Evolutionary conservation across 2,888 invertebrate species (phyloP).

Genomic region (Aethes cnicana): DNA sequence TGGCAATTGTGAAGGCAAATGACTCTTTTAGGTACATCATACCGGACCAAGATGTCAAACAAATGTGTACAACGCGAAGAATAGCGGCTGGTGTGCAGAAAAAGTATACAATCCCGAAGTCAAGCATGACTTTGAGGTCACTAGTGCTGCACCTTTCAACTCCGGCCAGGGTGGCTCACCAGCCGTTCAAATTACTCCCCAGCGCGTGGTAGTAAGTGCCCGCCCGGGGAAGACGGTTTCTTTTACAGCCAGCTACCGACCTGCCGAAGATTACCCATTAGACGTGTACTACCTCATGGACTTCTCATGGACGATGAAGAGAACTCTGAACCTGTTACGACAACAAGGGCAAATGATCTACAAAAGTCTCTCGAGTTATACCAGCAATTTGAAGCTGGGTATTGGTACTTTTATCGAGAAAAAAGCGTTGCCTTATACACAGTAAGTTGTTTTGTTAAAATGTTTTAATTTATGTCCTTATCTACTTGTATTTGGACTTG

Average conservation of each 20-base stretch:
- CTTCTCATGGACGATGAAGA: constrained; percentile 86
- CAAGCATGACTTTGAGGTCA: not conserved
- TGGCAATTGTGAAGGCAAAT: too few species aligned
- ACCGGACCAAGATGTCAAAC: constrained; percentile 37
- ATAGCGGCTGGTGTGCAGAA: constrained; percentile 36
- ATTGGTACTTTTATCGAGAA: constrained; percentile 85
- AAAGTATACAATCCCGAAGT: constrained; percentile 38
- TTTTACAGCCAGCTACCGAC: constrained; percentile 71
- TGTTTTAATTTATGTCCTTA: too few species aligned
- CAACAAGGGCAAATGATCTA: constrained; percentile 66
- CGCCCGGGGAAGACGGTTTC: constrained; percentile 48
- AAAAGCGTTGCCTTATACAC: constrained; percentile 81
- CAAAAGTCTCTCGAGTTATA: constrained; percentile 74
- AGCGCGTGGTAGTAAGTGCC: constrained; percentile 56
- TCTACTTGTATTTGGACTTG: too few species aligned
- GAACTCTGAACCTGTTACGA: constrained; percentile 78
- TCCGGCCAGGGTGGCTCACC: constrained; percentile 36
- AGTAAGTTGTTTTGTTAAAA: constrained; percentile 43
- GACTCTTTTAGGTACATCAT: constrained; percentile 36
- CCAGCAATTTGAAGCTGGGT: constrained; percentile 82
- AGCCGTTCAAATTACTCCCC: constrained; percentile 59
- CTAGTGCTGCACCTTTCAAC: constrained; percentile 48
- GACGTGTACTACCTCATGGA: constrained; percentile 90
- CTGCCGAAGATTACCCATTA: constrained; percentile 87
- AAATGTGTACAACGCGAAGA: constrained; percentile 23